These are phyloP conservation scores for Leucophenga montana DNA, from an alignment of 2,888 invertebrate genomes.

Conservation along the genomic window DNA sequence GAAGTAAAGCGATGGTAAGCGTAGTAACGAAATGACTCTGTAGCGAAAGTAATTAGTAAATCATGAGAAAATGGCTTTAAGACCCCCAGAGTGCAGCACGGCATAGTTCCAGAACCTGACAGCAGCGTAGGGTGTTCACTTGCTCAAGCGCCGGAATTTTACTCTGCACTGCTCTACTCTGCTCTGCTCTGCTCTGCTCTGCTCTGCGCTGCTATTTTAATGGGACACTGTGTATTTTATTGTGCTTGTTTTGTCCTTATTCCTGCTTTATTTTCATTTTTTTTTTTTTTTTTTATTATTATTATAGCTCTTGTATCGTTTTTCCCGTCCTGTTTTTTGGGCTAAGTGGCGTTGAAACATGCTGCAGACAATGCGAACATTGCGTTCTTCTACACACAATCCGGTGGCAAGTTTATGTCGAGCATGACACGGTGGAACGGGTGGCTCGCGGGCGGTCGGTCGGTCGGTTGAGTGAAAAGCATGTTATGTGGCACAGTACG, in stretches of 20 bases:
- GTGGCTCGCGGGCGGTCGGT: too few relatives aligned
- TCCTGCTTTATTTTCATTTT: background rate
- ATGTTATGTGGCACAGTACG: background rate
- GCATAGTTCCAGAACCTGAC: background rate
- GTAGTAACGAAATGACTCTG: slow-evolving; percentile 28
- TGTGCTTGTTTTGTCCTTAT: background rate
- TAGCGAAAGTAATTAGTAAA: slow-evolving; percentile 47
- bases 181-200: slow-evolving; percentile 20
- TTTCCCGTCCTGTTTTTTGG: background rate
- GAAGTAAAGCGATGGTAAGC: background rate
- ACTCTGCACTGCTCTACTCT: too few relatives aligned
- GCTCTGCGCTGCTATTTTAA: slow-evolving; percentile 25
- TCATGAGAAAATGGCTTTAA: slow-evolving; percentile 41
- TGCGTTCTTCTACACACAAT: too few relatives aligned
- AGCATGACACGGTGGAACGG: background rate
- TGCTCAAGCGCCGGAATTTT: too few relatives aligned
- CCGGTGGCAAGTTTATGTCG: too few relatives aligned
- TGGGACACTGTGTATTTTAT: slow-evolving; percentile 5
- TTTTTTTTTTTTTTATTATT: background rate
- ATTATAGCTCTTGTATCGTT: background rate
- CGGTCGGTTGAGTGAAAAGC: too few relatives aligned
- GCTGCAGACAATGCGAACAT: slow-evolving; percentile 2
- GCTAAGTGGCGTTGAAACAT: slow-evolving; percentile 4
- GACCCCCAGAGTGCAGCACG: background rate
- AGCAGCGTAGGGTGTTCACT: background rate